phyloP scores from a whole-genome alignment of 2,113 vertebrate species.

The Rynchops niger region DNA sequence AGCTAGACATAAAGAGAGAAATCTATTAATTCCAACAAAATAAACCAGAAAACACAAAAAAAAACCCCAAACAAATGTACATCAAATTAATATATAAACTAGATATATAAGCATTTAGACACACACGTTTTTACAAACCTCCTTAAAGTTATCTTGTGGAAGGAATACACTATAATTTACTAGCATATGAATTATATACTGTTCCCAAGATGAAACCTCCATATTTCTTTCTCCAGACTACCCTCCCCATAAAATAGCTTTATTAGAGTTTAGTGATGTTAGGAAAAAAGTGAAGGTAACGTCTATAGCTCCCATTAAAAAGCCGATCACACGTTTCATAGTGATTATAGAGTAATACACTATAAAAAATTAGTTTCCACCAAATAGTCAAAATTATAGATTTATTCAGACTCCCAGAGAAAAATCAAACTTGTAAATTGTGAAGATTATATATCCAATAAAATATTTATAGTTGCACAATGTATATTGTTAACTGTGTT shows the following conservation, averaged over 20 bases:
- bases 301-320: slow-evolving; percentile 49
- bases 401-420: slow-evolving; percentile 47
- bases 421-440: slow-evolving; percentile 71
- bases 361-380: slow-evolving; percentile 64
- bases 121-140: not conserved
- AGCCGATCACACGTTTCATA: slow-evolving; percentile 30
- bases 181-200: slow-evolving; percentile 53
- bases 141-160: slow-evolving; percentile 47
- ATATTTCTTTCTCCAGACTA: slow-evolving; percentile 55
- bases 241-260: slow-evolving; percentile 61
- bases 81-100: not conserved
- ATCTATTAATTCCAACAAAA: slow-evolving; percentile 59
- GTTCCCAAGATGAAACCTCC: slow-evolving; percentile 57
- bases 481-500: slow-evolving; percentile 65
- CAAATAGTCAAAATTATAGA: slow-evolving; percentile 52
- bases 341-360: slow-evolving; percentile 37
- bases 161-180: slow-evolving; percentile 63
- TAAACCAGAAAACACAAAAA: slow-evolving; percentile 57
- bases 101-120: not conserved
- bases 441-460: slow-evolving; percentile 65
- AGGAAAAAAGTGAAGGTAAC: slow-evolving; percentile 33
- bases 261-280: slow-evolving; percentile 48
- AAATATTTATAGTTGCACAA: slow-evolving; percentile 73
- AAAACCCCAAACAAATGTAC: not conserved
- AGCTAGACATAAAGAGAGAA: slow-evolving; percentile 55